These are phyloP conservation scores for Polydesmus complanatus DNA, from an alignment of 2,888 invertebrate species.

Conservation along the genomic window DNA sequence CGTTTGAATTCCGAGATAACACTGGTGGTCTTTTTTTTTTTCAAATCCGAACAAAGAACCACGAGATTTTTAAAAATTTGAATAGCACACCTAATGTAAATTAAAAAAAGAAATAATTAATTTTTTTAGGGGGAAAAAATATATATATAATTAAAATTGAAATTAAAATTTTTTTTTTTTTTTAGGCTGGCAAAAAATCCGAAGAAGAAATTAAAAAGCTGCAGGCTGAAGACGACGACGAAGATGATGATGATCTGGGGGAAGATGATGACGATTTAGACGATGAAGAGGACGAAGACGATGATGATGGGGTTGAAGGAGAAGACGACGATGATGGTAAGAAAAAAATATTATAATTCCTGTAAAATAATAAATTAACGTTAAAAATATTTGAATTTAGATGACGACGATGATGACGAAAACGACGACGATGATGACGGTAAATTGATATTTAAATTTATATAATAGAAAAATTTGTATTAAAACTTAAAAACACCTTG, in stretches of 20 bases:
- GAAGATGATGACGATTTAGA: neutral
- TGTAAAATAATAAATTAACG: neutral
- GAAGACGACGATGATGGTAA: neutral
- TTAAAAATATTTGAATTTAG: neutral
- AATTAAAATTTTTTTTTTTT: neutral
- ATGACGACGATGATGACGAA: conserved; percentile 4
- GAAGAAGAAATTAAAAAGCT: conserved; percentile 10
- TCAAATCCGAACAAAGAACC: too few relatives aligned
- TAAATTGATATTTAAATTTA: neutral
- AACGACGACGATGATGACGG: conserved; percentile 3
- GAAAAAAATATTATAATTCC: too few relatives aligned
- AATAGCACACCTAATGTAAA: too few relatives aligned
- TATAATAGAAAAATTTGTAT: neutral
- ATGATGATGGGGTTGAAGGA: neutral
- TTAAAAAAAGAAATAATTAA: too few relatives aligned
- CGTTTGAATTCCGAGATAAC: too few relatives aligned
- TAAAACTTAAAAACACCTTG: neutral
- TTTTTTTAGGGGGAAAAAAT: too few relatives aligned
- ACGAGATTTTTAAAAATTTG: too few relatives aligned
- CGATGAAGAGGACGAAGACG: conserved; percentile 8
- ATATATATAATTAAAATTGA: too few relatives aligned
- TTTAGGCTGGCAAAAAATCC: conserved; percentile 7
- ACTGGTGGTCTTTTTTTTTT: too few relatives aligned
- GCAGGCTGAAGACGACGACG: conserved; percentile 3
- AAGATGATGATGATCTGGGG: conserved; percentile 6